Evolutionary conservation across 2,113 vertebrate species (phyloP).

Genomic region (Parus major): DNA sequence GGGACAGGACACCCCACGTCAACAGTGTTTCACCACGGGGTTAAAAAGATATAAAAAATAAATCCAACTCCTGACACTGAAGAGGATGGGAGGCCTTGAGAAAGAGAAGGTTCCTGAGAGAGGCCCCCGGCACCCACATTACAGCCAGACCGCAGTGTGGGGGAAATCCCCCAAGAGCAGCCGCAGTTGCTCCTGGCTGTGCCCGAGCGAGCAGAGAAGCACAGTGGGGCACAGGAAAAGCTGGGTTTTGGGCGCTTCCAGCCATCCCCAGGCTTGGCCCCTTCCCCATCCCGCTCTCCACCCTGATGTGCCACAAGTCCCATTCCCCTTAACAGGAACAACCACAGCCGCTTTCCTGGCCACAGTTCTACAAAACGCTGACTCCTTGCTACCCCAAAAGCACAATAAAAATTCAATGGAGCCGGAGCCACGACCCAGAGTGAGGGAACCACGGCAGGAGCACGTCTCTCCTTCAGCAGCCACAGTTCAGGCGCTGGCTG

Average conservation of each 20-base stretch:
- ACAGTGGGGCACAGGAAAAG: neutral
- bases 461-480: neutral
- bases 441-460: neutral
- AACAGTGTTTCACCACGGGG: accelerated
- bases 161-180: neutral
- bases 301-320: neutral
- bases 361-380: neutral
- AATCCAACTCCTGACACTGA: neutral
- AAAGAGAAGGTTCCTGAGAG: neutral
- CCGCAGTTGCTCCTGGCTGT: neutral
- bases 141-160: neutral
- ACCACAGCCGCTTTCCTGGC: neutral
- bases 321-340: neutral
- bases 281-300: neutral
- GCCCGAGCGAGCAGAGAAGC: neutral
- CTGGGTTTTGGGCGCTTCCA: neutral
- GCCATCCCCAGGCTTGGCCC: neutral
- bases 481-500: neutral
- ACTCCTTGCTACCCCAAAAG: conserved; percentile 1
- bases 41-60: neutral
- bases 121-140: neutral
- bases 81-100: neutral
- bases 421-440: neutral
- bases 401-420: neutral
- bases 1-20: neutral